Conservation (phyloP, 1,140 invertebrate genomes). For the Drosophila sucinea region DNA sequence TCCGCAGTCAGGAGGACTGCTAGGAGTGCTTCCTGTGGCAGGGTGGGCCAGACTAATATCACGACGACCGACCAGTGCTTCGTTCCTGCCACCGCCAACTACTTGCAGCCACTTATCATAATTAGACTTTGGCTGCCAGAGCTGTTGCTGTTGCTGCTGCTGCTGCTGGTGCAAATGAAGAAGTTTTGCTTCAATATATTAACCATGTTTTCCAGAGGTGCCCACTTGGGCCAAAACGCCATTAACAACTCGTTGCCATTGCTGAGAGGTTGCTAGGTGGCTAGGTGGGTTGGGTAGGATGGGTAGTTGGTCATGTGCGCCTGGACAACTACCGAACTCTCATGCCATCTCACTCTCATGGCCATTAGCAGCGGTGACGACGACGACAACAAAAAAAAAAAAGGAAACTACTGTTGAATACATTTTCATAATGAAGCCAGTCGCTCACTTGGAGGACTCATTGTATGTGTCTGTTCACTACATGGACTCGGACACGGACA, state of each 20-base stretch:
- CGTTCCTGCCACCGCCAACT: slow-evolving; percentile 50
- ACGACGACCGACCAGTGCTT: neutral
- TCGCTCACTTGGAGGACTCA: slow-evolving; percentile 32
- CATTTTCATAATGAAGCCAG: slow-evolving; percentile 53
- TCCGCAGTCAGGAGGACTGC: slow-evolving; percentile 18
- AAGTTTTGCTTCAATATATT: slow-evolving; percentile 50
- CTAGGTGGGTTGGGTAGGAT: too few species aligned
- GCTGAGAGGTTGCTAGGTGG: slow-evolving; percentile 10
- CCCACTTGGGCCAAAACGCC: slow-evolving; percentile 43
- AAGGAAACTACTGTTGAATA: slow-evolving; percentile 30
- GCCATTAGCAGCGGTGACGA: slow-evolving; percentile 26
- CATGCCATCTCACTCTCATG: neutral
- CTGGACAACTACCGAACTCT: neutral
- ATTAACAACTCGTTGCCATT: slow-evolving; percentile 56
- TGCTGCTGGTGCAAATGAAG: slow-evolving; percentile 47
- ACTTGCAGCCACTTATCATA: slow-evolving; percentile 68
- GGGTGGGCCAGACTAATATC: slow-evolving; percentile 1
- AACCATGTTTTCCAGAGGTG: slow-evolving; percentile 32
- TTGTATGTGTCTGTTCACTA: slow-evolving; percentile 30
- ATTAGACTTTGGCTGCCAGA: slow-evolving; percentile 46
- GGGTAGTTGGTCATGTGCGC: neutral
- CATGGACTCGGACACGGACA: too few species aligned
- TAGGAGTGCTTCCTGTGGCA: slow-evolving; percentile 6
- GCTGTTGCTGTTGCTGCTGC: slow-evolving; percentile 5
- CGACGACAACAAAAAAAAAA: slow-evolving; percentile 26